Conservation (phyloP, 2,113 vertebrate genomes). For the Gymnarchus niloticus region DNA sequence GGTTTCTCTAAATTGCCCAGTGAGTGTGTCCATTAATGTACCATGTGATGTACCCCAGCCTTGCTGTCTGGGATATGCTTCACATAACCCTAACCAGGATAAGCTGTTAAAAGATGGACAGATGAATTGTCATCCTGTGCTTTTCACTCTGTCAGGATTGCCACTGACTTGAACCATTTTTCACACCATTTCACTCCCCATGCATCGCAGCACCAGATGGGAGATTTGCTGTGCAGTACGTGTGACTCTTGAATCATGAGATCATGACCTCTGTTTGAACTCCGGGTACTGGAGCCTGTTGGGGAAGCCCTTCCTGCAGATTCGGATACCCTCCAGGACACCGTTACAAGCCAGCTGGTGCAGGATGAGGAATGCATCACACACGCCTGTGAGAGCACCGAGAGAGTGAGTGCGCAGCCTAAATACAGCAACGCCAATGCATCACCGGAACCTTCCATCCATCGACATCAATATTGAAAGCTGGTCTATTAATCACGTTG, state of each 20-base stretch:
- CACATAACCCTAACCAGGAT: no score
- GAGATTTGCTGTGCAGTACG: background rate
- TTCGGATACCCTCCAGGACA: constrained; percentile 80
- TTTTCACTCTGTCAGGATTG: background rate
- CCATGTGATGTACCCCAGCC: no score
- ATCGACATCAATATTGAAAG: background rate
- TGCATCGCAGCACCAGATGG: background rate
- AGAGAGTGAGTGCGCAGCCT: background rate
- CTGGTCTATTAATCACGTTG: background rate
- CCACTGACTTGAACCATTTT: background rate
- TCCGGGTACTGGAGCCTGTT: constrained; percentile 85
- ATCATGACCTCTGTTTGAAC: constrained; percentile 76
- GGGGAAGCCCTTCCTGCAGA: constrained; percentile 82
- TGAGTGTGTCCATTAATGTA: no score
- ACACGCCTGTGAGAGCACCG: constrained; percentile 55
- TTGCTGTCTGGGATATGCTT: no score
- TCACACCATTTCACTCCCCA: background rate
- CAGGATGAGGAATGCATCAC: constrained; percentile 70
- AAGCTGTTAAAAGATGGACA: no score
- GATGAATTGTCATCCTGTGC: no score
- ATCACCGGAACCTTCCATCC: background rate
- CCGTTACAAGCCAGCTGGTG: constrained; percentile 85
- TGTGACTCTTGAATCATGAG: background rate
- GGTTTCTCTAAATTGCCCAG: no score
- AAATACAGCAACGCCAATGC: background rate